Evolutionary conservation across 2,888 invertebrate genomes (phyloP).

Genomic region (Netelia inedita): DNA sequence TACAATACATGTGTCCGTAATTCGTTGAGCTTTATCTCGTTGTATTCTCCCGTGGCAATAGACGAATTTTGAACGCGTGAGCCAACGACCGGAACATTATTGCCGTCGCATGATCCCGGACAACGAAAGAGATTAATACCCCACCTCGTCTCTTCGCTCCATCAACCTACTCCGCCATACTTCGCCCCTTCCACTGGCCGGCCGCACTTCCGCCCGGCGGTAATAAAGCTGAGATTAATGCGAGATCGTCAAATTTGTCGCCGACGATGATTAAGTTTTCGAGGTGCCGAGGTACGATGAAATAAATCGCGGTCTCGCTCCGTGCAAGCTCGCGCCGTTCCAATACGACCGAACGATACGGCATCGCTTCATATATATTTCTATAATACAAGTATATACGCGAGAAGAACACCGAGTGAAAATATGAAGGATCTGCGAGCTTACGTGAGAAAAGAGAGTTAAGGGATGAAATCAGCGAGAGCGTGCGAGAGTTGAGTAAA

Average conservation of each 20-base stretch:
- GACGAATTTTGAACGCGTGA: conserved; percentile 10
- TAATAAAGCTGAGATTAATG: conserved; percentile 78
- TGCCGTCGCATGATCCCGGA: conserved; percentile 24
- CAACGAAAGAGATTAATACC: conserved; percentile 11
- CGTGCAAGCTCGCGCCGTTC: too few relatives aligned
- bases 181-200: too few relatives aligned
- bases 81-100: conserved; percentile 29
- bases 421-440: too few relatives aligned
- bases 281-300: conserved; percentile 47
- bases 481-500: too few relatives aligned
- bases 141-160: neutral
- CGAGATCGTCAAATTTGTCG: conserved; percentile 78
- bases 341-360: too few relatives aligned
- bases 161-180: neutral
- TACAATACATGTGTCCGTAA: too few relatives aligned
- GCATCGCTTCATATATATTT: too few relatives aligned
- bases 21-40: neutral
- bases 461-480: too few relatives aligned
- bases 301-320: conserved; percentile 17
- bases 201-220: conserved; percentile 39
- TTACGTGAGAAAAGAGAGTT: too few relatives aligned
- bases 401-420: too few relatives aligned
- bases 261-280: conserved; percentile 75
- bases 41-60: neutral
- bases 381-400: too few relatives aligned